Base-by-base conservation (phyloP, 2,888 invertebrate species). In the Clunio marinus region DNA sequence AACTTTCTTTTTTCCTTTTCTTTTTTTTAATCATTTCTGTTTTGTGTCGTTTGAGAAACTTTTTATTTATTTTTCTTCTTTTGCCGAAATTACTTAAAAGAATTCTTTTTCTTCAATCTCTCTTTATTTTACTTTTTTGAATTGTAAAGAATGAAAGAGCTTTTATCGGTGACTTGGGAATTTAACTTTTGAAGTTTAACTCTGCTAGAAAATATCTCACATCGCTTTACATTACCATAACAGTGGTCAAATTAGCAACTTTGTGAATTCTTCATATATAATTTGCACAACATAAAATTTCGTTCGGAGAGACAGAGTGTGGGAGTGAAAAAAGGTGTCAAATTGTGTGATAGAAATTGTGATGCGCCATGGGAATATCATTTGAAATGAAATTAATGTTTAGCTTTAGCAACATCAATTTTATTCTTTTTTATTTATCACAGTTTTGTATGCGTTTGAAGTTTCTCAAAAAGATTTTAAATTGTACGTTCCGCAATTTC, bases 81-180 rank as follows among this genome's bases (percentile, higher is more conserved):
- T n/a, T n/a, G n/a, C n/a, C n/a, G n/a, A n/a, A n/a, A n/a, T n/a
- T n/a, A 32, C 32, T 5, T 35, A 2, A 35, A 8, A 35, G n/a
- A 13, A 35, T 13, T 13, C 35, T n/a, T 35, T 35, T 35, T 35
- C 35, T 35, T 35, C 35, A 1, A 13, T 35, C n/a, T 4, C 35
- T 13, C 5, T 35, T 35, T 35, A 35, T 4, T 35, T 35, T 13
- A 35, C n/a, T 2, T 35, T 35, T 4, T 35, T 35, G 35, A 8
- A 35, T 35, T 35, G 8, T 8, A 35, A 41, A 7, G 13, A 4
- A 35, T 35, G 37, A 60, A 60, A 35, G 35, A 60, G 60, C 60
- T 60, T 60, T 60, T 60, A 60, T 51, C 51, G 41, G 20, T n/a
- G 22, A 51, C 51, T n/a, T n/a, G n/a, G n/a, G n/a, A n/a, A n/a